Evolutionary conservation across 2,888 invertebrate genomes (phyloP).

Genomic region (Cryptophagus acutangulus): DNA sequence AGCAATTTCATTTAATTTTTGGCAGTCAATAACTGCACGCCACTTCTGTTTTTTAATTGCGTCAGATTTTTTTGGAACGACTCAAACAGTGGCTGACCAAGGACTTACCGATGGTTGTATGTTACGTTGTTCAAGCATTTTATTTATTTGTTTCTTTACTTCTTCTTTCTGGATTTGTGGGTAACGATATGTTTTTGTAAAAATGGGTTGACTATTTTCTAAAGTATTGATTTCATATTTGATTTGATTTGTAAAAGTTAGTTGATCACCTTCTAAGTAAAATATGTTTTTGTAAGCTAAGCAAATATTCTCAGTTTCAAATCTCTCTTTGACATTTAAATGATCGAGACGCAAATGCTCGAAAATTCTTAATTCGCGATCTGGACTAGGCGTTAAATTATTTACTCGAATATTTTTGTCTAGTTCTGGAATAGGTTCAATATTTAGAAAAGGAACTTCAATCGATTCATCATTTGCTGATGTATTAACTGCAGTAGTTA

Average conservation of each 20-base stretch:
- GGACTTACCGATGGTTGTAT: too few relatives aligned
- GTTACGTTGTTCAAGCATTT: constrained; percentile 33
- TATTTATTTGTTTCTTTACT: constrained; percentile 34
- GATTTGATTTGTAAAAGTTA: constrained; percentile 23
- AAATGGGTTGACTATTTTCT: constrained; percentile 30
- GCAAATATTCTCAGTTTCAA: constrained; percentile 10
- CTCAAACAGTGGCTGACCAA: constrained; percentile 23
- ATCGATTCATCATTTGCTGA: too few relatives aligned
- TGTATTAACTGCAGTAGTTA: too few relatives aligned
- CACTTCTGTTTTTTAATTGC: constrained; percentile 25
- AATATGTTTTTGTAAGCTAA: constrained; percentile 15
- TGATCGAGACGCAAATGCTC: too few relatives aligned
- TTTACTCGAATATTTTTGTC: too few relatives aligned
- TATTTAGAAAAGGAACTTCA: too few relatives aligned
- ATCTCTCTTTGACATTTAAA: constrained; percentile 13
- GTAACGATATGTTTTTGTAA: constrained; percentile 38
- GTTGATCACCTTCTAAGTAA: constrained; percentile 17
- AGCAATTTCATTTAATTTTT: too few relatives aligned
- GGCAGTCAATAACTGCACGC: constrained; percentile 37
- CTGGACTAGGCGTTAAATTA: too few relatives aligned
- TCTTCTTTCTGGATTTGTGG: constrained; percentile 36
- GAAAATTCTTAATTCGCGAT: too few relatives aligned
- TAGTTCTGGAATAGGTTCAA: too few relatives aligned
- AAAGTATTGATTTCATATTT: constrained; percentile 39
- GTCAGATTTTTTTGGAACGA: constrained; percentile 31